Evolutionary conservation across 2,113 vertebrate species (phyloP).

Genomic region (Ifrita kowaldi): DNA sequence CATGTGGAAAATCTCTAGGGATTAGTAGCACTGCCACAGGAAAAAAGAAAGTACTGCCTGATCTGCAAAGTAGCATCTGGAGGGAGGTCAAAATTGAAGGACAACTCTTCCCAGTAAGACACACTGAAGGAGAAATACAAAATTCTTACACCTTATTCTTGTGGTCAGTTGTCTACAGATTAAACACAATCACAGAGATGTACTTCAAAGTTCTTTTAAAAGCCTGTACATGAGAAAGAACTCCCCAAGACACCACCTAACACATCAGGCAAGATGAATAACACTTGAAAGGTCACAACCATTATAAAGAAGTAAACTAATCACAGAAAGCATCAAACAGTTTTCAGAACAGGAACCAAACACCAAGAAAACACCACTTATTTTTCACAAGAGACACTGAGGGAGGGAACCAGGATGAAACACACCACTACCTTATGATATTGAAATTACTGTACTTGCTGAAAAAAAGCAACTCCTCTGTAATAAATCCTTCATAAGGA

Average conservation of each 20-base stretch:
- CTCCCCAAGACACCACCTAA: neutral
- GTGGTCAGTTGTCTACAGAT: neutral
- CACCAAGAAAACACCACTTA: neutral
- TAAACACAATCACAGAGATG: neutral
- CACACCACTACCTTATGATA: neutral
- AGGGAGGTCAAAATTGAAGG: constrained; percentile 37
- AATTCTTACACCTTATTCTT: neutral
- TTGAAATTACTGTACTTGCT: neutral
- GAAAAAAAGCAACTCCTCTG: neutral
- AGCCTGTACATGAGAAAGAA: neutral
- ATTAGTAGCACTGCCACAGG: neutral
- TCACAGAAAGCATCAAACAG: neutral
- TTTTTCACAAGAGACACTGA: neutral
- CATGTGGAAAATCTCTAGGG: neutral
- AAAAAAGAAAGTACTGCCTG: neutral
- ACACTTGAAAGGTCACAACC: neutral
- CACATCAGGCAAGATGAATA: neutral
- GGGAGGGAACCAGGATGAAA: neutral
- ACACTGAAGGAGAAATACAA: neutral
- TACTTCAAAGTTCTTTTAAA: neutral
- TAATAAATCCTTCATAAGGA: neutral
- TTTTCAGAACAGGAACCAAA: neutral
- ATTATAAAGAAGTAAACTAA: neutral
- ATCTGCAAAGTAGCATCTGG: constrained; percentile 37
- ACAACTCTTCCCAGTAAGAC: neutral